These are phyloP conservation scores for Phylloscopus whistleri DNA, from an alignment of 2,113 vertebrate species.

Conservation along the genomic window DNA sequence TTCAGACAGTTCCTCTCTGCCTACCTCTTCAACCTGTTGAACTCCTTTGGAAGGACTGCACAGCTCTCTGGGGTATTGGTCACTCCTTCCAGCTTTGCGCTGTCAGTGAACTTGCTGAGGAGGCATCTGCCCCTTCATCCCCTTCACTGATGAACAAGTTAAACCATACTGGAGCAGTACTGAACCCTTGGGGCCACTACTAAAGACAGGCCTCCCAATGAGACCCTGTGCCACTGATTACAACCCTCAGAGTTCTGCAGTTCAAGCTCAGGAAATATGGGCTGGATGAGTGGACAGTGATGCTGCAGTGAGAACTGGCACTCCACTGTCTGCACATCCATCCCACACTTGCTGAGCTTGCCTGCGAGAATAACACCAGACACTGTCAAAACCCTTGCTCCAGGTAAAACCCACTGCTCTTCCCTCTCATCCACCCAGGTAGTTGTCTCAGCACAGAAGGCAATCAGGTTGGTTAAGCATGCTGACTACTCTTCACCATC, in stretches of 20 bases:
- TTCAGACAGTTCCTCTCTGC: background rate
- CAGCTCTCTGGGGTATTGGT: background rate
- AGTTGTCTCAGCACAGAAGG: background rate
- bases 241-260: rapidly evolving
- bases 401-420: background rate
- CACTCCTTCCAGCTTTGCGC: background rate
- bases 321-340: background rate
- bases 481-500: too few relatives aligned
- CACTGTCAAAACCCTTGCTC: background rate
- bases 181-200: too few relatives aligned
- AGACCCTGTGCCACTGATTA: background rate
- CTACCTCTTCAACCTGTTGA: background rate
- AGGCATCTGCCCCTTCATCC: background rate
- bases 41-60: background rate
- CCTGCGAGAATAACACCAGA: rapidly evolving
- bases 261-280: background rate
- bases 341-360: background rate
- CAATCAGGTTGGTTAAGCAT: background rate
- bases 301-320: background rate
- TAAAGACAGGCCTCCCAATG: background rate
- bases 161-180: background rate
- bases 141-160: background rate
- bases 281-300: background rate
- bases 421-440: background rate
- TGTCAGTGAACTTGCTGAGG: background rate